Evolutionary conservation across 2,888 invertebrate species (phyloP).

Genomic region (Agriopis aurantiaria): DNA sequence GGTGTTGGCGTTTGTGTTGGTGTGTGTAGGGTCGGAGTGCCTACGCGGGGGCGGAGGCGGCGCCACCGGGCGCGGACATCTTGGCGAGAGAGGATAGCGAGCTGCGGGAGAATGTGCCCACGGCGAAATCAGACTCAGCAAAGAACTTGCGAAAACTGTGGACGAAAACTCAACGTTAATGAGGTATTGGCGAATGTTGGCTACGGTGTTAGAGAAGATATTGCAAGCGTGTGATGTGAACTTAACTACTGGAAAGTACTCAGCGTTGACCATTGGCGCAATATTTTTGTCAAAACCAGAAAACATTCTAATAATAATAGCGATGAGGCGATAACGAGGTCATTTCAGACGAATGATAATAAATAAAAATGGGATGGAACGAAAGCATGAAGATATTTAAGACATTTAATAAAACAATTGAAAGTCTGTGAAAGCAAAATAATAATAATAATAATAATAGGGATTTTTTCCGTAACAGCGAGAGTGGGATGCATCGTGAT

Average conservation of each 20-base stretch:
- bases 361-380: neutral
- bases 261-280: conserved; percentile 27
- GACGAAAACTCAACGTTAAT: conserved; percentile 37
- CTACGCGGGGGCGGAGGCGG: conserved; percentile 79
- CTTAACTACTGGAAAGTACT: conserved; percentile 10
- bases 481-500: no score
- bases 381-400: neutral
- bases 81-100: conserved; percentile 91
- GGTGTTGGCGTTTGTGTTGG: conserved; percentile 45
- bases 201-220: conserved; percentile 47
- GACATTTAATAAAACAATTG: neutral
- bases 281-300: neutral
- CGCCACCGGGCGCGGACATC: conserved; percentile 87
- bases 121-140: conserved; percentile 91
- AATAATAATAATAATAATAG: no score
- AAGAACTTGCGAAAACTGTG: conserved; percentile 95
- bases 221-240: conserved; percentile 2
- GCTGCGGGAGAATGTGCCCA: conserved; percentile 92
- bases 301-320: no score
- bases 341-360: neutral
- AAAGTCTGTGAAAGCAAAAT: no score
- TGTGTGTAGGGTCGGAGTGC: conserved; percentile 63
- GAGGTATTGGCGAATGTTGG: neutral
- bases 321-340: neutral
- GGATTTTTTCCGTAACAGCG: no score